Base-by-base conservation (phyloP, 2,888 invertebrate genomes). In the Monoplex corrugatus region DNA sequence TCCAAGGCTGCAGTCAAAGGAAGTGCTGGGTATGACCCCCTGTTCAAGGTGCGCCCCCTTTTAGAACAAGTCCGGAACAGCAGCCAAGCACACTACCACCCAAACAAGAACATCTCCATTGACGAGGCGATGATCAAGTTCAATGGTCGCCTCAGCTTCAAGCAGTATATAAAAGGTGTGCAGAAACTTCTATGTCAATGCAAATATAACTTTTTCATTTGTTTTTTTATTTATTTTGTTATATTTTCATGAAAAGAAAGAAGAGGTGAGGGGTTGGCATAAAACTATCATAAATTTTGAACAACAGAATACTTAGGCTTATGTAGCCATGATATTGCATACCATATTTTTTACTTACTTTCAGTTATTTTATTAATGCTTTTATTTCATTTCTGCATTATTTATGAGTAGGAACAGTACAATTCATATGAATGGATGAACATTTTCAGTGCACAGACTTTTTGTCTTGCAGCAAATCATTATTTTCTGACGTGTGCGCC, bases 121-220 rank as follows among this genome's bases (percentile, higher is more conserved):
- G 72, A 72, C 32, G 89, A 87, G 43, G 87, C 87, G 10, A 86
- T 89, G 86, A 86, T 89, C 28, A 80, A 86, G 50, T 80, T 43
- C 45, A 85, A 40, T 57, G 89, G 89, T 5, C 19, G 87, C 2
- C 80, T 89, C 23, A n/a, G 16, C 44, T 87, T 89, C 89, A 89
- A 89, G 38, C 89, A 89, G 72, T 78, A 86, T 32, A 89, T 85
- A 50, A 84, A 85, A 44, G 72, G 43, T 86, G 16, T n/a, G 78
- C 0, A 28, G 2, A 19, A 35, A 75, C 23, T 35, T n/a, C 0
- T 6, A 35, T 35, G 32, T 10, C 23, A n/a, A 23, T 68, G 6
- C 6, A 23, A 6, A 28, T 6, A 28, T 23, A 6, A 23, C 6
- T 6, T n/a, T 68, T 23, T 68, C 8, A 28, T 13, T 50, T 13